Evolutionary conservation across 2,797 vertebrate genomes (phyloP).

Genomic region (Streptopelia turtur): DNA sequence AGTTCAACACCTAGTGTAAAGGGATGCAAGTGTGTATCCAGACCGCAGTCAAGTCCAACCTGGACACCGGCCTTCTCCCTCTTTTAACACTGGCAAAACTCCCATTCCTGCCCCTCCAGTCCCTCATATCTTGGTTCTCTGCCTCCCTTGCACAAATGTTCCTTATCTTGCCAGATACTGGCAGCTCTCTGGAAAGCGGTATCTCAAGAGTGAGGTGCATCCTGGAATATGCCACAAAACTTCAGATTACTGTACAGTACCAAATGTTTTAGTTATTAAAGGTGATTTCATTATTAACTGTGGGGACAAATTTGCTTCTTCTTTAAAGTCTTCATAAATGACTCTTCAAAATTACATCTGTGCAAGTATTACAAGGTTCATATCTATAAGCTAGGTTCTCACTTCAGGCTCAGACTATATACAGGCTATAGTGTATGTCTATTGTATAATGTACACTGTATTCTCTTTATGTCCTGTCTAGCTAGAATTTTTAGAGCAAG

Average conservation of each 20-base stretch:
- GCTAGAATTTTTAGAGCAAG: not conserved
- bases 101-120: not conserved
- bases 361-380: not conserved
- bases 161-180: not conserved
- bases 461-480: not conserved
- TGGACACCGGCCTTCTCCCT: not conserved
- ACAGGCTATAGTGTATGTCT: not conserved
- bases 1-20: not conserved
- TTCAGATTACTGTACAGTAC: not conserved
- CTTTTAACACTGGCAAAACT: not conserved
- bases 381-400: not conserved
- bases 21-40: not conserved
- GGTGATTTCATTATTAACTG: not conserved
- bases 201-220: not conserved
- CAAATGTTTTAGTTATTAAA: not conserved
- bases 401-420: not conserved
- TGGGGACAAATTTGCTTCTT: not conserved
- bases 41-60: not conserved
- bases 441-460: not conserved
- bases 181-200: not conserved
- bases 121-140: not conserved
- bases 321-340: not conserved
- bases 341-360: not conserved
- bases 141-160: not conserved
- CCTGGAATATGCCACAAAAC: not conserved